A percentile compares a stretch with the other conserved stretches of the same genome.
Conservation (phyloP, 2,797 vertebrate species). For the Poeciliopsis gracilis region DNA sequence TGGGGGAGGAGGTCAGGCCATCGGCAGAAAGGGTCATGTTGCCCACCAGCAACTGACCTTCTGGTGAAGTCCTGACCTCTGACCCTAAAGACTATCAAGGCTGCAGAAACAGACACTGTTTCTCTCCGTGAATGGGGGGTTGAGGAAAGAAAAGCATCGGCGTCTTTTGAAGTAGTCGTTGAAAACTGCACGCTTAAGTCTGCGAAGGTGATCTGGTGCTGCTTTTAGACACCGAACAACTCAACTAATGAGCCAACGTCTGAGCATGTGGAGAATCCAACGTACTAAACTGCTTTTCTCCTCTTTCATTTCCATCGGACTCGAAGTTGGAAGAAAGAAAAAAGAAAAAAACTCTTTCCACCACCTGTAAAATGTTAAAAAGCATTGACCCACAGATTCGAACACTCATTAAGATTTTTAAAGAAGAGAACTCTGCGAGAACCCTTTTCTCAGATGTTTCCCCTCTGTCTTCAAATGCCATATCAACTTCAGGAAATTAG, state of each 20-base stretch:
- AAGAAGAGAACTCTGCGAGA: constrained; percentile 62
- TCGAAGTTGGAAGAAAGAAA: constrained; percentile 39
- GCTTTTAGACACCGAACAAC: constrained; percentile 27
- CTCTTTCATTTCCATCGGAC: constrained; percentile 63
- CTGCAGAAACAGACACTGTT: constrained; percentile 49
- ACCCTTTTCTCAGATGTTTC: constrained; percentile 73
- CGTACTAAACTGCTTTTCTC: constrained; percentile 7
- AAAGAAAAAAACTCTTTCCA: constrained; percentile 33
- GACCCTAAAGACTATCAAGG: constrained; percentile 37
- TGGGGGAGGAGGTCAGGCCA: constrained; percentile 27
- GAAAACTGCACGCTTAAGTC: constrained; percentile 13
- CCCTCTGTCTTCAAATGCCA: constrained; percentile 68
- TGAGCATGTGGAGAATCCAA: constrained; percentile 37
- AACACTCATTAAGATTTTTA: constrained; percentile 74
- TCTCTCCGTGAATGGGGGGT: constrained; percentile 17
- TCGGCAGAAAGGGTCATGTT: constrained; percentile 47
- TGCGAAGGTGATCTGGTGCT: constrained; percentile 20
- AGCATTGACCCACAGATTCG: constrained; percentile 63
- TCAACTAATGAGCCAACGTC: constrained; percentile 44
- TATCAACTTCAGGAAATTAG: constrained; percentile 84
- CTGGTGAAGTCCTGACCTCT: constrained; percentile 57
- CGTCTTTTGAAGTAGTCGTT: constrained; percentile 32
- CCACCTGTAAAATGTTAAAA: constrained; percentile 78
- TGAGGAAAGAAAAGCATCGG: constrained; percentile 24
- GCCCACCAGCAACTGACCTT: constrained; percentile 49